Evolutionary conservation across 2,888 invertebrate genomes (phyloP).

Genomic region (Athalia cordata): DNA sequence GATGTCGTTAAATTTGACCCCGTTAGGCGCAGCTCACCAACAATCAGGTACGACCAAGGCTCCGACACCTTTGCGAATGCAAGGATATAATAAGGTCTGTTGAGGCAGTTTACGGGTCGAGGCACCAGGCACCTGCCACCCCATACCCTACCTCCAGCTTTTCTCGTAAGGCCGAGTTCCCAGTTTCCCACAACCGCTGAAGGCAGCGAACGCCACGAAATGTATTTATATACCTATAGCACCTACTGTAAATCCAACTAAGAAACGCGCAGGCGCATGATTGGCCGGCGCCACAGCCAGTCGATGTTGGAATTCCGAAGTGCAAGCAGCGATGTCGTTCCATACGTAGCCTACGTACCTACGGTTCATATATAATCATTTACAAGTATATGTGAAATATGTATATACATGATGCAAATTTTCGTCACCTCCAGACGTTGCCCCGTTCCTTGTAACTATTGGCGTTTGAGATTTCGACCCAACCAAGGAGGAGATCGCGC

Average conservation of each 20-base stretch:
- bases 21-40: too few species aligned
- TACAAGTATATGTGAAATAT: constrained; percentile 11
- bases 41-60: not conserved
- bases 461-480: not conserved
- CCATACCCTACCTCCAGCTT: not conserved
- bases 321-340: constrained; percentile 49
- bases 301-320: constrained; percentile 65
- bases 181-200: constrained; percentile 38
- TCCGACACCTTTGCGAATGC: constrained; percentile 5
- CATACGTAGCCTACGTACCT: constrained; percentile 20
- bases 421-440: not conserved
- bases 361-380: constrained; percentile 12
- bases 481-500: too few species aligned
- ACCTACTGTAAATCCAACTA: not conserved
- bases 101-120: constrained; percentile 31
- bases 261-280: constrained; percentile 53
- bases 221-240: constrained; percentile 40
- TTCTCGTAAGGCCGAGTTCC: constrained; percentile 40
- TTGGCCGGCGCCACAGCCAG: constrained; percentile 54
- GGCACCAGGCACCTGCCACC: constrained; percentile 33
- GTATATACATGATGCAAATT: constrained; percentile 8
- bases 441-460: constrained; percentile 3
- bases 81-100: constrained; percentile 18
- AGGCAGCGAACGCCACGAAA: constrained; percentile 35
- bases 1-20: too few species aligned